phyloP scores from a whole-genome alignment of 2,888 invertebrate species.

The Hyppa rectilinea region DNA sequence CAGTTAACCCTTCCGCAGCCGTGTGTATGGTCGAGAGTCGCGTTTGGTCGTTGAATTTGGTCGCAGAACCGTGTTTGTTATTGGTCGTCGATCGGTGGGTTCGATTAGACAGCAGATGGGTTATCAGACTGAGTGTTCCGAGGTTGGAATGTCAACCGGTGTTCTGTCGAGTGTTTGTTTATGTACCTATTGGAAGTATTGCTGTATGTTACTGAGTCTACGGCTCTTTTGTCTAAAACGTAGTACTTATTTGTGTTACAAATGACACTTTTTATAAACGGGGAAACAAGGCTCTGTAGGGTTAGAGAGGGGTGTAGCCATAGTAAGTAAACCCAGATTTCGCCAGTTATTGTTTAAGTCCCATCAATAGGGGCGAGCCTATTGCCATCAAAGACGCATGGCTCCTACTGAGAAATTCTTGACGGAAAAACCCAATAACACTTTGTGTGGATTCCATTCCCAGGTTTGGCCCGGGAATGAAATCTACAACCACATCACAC shows the following conservation, averaged over 20 bases:
- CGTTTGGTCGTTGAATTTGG: constrained; percentile 9
- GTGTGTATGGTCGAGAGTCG: constrained; percentile 63
- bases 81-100: constrained; percentile 77
- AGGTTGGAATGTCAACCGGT: constrained; percentile 78
- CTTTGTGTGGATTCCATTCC: too few relatives aligned
- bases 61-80: constrained; percentile 46
- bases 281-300: too few relatives aligned
- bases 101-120: constrained; percentile 84
- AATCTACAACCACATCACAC: too few relatives aligned
- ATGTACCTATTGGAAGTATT: constrained; percentile 67
- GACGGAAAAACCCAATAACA: too few relatives aligned
- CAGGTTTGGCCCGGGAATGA: too few relatives aligned
- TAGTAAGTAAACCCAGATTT: too few relatives aligned
- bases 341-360: too few relatives aligned
- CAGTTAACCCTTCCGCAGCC: constrained; percentile 55
- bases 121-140: constrained; percentile 83
- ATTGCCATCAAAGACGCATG: too few relatives aligned
- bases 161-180: constrained; percentile 71
- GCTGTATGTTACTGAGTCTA: constrained; percentile 41
- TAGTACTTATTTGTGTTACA: background rate
- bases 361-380: too few relatives aligned
- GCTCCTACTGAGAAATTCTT: too few relatives aligned
- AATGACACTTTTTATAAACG: too few relatives aligned
- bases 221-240: constrained; percentile 28
- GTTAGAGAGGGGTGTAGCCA: too few relatives aligned